A percentile compares a stretch with the other conserved stretches of the same genome.
Conservation (phyloP, 2,797 vertebrate genomes). For the Margarornis squamiger region DNA sequence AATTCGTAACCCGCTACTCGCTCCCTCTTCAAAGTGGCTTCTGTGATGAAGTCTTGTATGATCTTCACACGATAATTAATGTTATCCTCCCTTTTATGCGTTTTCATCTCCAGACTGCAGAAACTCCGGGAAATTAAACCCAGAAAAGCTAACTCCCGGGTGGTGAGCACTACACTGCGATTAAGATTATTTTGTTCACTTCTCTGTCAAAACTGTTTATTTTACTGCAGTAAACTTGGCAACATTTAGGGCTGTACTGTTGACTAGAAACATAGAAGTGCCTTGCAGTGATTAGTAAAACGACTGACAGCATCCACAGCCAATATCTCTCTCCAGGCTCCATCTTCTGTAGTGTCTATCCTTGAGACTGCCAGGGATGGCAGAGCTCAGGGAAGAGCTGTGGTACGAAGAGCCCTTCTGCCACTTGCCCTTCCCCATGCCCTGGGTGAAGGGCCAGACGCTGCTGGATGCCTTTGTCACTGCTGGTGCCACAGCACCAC, state of each 20-base stretch:
- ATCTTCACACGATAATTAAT: not conserved
- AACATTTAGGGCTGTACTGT: not conserved
- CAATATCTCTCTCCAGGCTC: not conserved
- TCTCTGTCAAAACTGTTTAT: conserved; percentile 4
- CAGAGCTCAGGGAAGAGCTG: not conserved
- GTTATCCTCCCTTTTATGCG: not conserved
- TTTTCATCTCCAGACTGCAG: not conserved
- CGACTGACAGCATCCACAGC: not conserved
- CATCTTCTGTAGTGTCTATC: accelerated
- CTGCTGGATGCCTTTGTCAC: not conserved
- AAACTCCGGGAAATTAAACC: not conserved
- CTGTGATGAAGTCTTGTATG: not conserved
- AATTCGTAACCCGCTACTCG: not conserved
- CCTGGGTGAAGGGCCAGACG: not conserved
- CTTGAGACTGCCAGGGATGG: not conserved
- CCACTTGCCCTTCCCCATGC: not conserved
- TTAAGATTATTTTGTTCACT: not conserved
- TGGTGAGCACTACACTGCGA: not conserved
- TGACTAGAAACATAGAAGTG: not conserved
- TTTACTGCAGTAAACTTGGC: not conserved
- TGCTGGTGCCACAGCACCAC: not conserved
- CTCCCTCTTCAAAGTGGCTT: not conserved
- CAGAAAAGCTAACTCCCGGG: not conserved
- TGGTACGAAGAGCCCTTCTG: not conserved
- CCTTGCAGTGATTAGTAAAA: not conserved